A percentile compares a stretch with the other conserved stretches of the same genome.
Conservation (phyloP, 2,113 vertebrate genomes). For the Colistium nudipinnis region DNA sequence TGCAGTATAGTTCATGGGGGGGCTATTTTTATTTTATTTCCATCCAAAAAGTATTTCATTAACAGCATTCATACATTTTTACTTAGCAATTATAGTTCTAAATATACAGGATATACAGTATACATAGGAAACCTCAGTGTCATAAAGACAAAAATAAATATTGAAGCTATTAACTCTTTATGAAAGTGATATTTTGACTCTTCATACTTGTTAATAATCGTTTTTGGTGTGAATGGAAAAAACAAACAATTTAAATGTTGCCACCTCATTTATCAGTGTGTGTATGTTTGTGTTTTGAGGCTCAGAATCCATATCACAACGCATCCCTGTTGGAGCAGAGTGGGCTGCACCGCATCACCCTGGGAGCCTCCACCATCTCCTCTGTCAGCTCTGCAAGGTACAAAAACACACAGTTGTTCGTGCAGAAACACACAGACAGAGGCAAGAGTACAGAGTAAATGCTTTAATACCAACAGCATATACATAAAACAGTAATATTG, state of each 20-base stretch:
- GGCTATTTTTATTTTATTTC: background rate
- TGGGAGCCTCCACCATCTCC: slow-evolving; percentile 96
- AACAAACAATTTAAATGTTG: background rate
- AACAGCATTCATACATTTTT: too few species aligned
- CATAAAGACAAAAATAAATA: background rate
- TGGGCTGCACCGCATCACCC: slow-evolving; percentile 95
- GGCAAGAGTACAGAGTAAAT: slow-evolving; percentile 2
- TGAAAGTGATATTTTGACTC: background rate
- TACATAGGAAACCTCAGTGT: background rate
- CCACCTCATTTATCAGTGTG: background rate
- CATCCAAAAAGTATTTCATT: background rate
- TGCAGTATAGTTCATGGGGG: background rate
- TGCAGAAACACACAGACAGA: slow-evolving; percentile 2
- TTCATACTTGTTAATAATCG: background rate
- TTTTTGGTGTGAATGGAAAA: background rate
- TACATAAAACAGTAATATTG: background rate
- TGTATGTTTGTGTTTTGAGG: slow-evolving; percentile 71
- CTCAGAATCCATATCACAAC: slow-evolving; percentile 92
- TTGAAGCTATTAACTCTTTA: background rate
- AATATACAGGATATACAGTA: background rate
- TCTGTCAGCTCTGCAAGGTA: slow-evolving; percentile 97
- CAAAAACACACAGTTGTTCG: background rate
- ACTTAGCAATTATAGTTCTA: background rate
- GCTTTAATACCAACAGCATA: background rate
- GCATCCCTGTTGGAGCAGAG: slow-evolving; percentile 96